Evolutionary conservation across 2,113 vertebrate species (phyloP), one percentile per base, ranked within the genome.

Genomic region (Epinephelus lanceolatus): DNA sequence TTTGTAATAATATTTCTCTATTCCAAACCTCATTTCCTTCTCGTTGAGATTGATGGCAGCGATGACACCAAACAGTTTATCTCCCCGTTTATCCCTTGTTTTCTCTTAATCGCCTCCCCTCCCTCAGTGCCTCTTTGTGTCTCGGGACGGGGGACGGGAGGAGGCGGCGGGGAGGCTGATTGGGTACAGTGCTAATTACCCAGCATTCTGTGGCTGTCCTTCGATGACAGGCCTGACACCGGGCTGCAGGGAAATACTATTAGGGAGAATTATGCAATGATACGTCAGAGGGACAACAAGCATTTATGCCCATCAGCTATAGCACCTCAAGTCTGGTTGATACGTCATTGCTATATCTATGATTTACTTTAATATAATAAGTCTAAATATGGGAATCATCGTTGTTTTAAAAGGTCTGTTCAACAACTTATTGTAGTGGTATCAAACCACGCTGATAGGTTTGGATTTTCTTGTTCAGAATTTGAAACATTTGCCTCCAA

Each of bases 21-120:
- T 94, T 93, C 94, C 89, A 96, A 96, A 95, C 92, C 95, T 96
- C 93, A 95, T 96, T 96, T 95, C 88, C 93, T 80, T 88, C 94
- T 95, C 83, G 92, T 94, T 93, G 95, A 96, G 96, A 96, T 96
- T 96, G 95, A 96, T 96, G 95, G 95, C 94, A 89, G 92, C 53
- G 93, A 94, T 94, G 95, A 96, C 96, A 95, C 94, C 95, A 96
- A 96, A 95, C 94, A 93, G 95, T 96, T 96, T 96, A 96, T 96
- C 95, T 95, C 94, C 82, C 91, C 86, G 81, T 94, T 95, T 96
- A 96, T 94, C 94, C 94, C 94, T 94, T 94, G 92, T 95, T 95
- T 95, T 94, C 93, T 94, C 95, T 96, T 96, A 95, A 96, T 96
- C 94, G 92, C 78, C 62, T 78, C 84, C 68, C 80, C 83, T 82